Percentiles rank a stretch among this genome's conserved stretches.
These are phyloP conservation scores for Mallateleia sp. DNA, from an alignment of 2,888 invertebrate species.

Conservation along the genomic window DNA sequence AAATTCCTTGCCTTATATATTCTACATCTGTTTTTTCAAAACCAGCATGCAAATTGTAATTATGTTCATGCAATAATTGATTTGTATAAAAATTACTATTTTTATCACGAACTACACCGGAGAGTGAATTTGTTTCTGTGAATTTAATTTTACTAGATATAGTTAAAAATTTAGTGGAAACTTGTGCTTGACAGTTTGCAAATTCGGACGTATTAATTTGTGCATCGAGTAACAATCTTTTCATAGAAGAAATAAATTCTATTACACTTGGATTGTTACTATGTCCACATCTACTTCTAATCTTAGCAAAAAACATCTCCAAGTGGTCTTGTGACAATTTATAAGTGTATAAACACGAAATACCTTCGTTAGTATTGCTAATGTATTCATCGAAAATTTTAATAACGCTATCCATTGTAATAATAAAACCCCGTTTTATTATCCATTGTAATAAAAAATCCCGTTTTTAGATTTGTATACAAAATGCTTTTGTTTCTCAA, in stretches of 20 bases:
- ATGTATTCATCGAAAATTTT: too few species aligned
- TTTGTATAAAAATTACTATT: too few species aligned
- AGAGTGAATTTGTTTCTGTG: too few species aligned
- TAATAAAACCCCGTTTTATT: conserved; percentile 58
- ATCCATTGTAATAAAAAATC: too few species aligned
- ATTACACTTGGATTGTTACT: conserved; percentile 16
- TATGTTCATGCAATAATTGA: too few species aligned
- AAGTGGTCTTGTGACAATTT: conserved; percentile 72
- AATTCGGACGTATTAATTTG: neutral
- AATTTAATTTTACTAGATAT: too few species aligned
- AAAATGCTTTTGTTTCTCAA: conserved; percentile 18
- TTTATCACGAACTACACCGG: too few species aligned
- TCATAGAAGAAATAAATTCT: conserved; percentile 5
- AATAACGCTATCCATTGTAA: conserved; percentile 27
- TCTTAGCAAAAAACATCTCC: conserved; percentile 3
- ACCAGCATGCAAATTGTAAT: too few species aligned
- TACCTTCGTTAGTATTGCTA: too few species aligned
- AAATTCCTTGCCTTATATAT: too few species aligned
- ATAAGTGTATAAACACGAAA: conserved; percentile 61
- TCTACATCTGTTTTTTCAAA: too few species aligned
- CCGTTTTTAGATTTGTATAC: conserved; percentile 43
- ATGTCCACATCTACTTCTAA: conserved; percentile 12
- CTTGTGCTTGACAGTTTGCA: conserved; percentile 6
- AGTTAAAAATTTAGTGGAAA: neutral
- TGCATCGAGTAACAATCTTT: conserved; percentile 15